Evolutionary conservation across 1,140 invertebrate genomes (phyloP), one percentile per base, ranked within the genome.

Genomic region (Calephelis nemesis): DNA sequence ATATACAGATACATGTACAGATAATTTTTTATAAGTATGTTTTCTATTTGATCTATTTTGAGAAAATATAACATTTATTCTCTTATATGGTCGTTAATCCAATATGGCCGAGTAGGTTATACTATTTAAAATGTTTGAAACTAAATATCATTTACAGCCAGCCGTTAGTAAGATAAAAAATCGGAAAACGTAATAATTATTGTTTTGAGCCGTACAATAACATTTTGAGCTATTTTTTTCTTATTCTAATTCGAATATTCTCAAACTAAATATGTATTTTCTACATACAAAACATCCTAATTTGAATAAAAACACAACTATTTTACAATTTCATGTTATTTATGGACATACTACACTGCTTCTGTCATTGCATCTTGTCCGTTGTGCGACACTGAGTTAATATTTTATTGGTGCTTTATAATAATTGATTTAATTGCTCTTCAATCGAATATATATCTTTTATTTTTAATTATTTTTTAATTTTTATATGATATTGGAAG

Each of bases 211-310:
- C 79, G 76, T 77, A 81, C 82, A 83, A 30, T 30, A 19, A 30
- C 30, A 1, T 30, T 30, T 30, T 30, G 1, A 3, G 2, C 3
- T 30, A 30, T 30, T 30, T 30, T 30, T 4, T 30, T 30, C 3
- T 3, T 0, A 19, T 19, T 19, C 0, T 19, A 1, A 19, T 30
- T 30, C 15, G 1, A 19, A 19, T 19, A 19, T 19, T 19, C 80
- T 83, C 76, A 79, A 74, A 82, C 77, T 75, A 75, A 75, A 81
- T 74, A 73, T 76, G 81, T 83, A 76, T 69, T 72, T 78, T 73
- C 68, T 78, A 83, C 81, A 87, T 30, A 86, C 84, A 85, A 79
- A 78, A 81, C 75, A 79, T 83, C 83, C 81, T 83, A 71, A 72
- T 71, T 70, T 71, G 62, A 69, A 73, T 73, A 76, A 73, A 65